Evolutionary conservation across 2,113 vertebrate genomes (phyloP).

Genomic region (Misgurnus mizolepis): DNA sequence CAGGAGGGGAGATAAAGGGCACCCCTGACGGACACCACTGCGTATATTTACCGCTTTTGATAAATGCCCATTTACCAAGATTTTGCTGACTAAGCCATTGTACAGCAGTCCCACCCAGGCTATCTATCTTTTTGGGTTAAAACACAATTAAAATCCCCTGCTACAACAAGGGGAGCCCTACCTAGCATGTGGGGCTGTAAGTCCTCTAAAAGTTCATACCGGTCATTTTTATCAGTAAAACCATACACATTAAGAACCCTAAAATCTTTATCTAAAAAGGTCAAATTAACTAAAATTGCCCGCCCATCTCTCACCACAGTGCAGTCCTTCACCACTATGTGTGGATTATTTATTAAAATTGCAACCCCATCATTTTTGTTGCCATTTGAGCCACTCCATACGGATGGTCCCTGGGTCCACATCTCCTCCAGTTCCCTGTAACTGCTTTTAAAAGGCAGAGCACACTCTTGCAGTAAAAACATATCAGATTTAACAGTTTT

Average conservation of each 20-base stretch:
- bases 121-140: fast-evolving
- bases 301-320: too few species aligned
- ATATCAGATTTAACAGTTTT: background rate
- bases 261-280: background rate
- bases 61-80: background rate
- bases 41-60: background rate
- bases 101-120: background rate
- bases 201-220: too few species aligned
- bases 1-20: too few species aligned
- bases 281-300: background rate
- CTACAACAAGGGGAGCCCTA: too few species aligned
- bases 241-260: background rate
- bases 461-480: constrained; percentile 3
- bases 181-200: too few species aligned
- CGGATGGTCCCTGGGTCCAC: background rate
- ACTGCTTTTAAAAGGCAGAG: background rate
- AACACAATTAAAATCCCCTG: too few species aligned
- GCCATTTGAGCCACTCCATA: background rate
- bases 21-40: constrained; percentile 9
- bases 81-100: too few species aligned
- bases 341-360: too few species aligned
- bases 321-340: too few species aligned
- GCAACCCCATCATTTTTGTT: too few species aligned
- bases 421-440: background rate
- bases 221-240: too few species aligned